Conservation (phyloP, 2,113 vertebrate genomes). For the Saccopteryx bilineata region DNA sequence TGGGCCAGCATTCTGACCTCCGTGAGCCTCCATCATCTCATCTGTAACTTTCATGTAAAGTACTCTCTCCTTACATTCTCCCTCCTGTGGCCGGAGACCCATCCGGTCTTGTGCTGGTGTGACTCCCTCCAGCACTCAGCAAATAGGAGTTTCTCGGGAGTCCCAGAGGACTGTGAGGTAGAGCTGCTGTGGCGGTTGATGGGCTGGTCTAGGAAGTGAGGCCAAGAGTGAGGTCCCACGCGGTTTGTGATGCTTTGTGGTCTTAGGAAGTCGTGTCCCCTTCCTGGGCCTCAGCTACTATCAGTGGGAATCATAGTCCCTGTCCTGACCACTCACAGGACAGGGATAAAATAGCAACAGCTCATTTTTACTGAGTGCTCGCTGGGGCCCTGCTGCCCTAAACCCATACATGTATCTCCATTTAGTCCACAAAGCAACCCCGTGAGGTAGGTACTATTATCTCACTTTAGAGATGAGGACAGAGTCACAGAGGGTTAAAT, state of each 20-base stretch:
- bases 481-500: neutral
- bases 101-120: accelerated
- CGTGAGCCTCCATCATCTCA: neutral
- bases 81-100: neutral
- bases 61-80: neutral
- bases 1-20: neutral
- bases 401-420: neutral
- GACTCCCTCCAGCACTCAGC: neutral
- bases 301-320: too few relatives aligned
- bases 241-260: neutral
- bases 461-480: neutral
- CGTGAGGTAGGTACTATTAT: too few relatives aligned
- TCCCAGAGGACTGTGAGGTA: neutral
- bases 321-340: neutral
- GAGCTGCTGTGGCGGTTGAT: neutral
- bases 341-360: neutral
- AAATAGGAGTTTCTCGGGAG: neutral
- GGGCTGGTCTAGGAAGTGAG: neutral
- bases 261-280: neutral
- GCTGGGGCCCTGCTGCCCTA: neutral
- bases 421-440: neutral
- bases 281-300: neutral
- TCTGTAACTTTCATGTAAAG: neutral
- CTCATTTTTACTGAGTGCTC: neutral
- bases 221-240: neutral